Evolutionary conservation across 2,888 invertebrate species (phyloP).

Genomic region (Erannis defoliaria): DNA sequence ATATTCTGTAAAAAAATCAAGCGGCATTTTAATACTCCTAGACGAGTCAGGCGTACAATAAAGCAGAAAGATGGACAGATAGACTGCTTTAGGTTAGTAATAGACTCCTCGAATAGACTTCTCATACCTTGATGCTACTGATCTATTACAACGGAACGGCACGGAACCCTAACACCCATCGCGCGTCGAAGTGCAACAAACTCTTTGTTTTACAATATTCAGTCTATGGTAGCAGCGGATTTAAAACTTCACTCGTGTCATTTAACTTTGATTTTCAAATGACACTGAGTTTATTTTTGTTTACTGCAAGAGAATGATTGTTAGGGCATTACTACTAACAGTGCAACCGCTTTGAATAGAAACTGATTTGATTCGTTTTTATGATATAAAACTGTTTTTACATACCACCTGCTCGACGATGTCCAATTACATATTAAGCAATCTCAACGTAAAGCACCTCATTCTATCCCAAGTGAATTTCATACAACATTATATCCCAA

Average conservation of each 20-base stretch:
- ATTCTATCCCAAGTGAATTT: too few species aligned
- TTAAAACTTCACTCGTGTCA: constrained; percentile 43
- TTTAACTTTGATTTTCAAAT: constrained; percentile 66
- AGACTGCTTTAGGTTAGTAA: too few species aligned
- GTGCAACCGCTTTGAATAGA: not conserved
- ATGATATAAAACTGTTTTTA: not conserved
- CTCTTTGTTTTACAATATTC: constrained; percentile 6
- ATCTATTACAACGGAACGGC: not conserved
- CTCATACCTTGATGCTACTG: too few species aligned
- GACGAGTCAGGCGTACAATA: too few species aligned
- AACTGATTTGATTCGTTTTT: not conserved
- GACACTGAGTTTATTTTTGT: constrained; percentile 53
- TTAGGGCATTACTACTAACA: constrained; percentile 15
- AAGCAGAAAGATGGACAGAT: too few species aligned
- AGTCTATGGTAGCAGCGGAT: constrained; percentile 1
- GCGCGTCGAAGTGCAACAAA: constrained; percentile 15
- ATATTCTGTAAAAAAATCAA: too few species aligned
- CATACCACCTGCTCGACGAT: too few species aligned
- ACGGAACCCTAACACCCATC: not conserved
- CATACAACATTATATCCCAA: too few species aligned
- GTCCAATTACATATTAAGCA: too few species aligned
- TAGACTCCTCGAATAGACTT: too few species aligned
- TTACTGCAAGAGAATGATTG: constrained; percentile 30
- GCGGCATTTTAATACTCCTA: too few species aligned
- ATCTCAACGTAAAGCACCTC: too few species aligned